Conservation (phyloP, 2,888 invertebrate species). For the Scrobipalpa atriplicella region DNA sequence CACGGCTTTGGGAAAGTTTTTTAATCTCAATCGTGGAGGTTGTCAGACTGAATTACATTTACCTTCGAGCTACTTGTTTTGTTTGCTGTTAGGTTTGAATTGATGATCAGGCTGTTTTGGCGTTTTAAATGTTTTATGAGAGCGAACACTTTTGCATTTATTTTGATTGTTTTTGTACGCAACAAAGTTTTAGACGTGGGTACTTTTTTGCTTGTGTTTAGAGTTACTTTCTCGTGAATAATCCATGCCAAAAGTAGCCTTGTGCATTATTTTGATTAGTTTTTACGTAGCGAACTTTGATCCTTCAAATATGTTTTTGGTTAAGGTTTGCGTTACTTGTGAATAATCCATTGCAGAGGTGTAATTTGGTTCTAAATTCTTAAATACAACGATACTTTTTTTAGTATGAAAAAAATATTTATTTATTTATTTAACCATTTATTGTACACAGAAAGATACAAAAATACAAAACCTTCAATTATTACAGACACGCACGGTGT, state of each 20-base stretch:
- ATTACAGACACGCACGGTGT: no score
- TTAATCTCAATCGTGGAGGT: slow-evolving; percentile 65
- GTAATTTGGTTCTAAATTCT: not conserved
- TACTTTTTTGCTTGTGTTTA: slow-evolving; percentile 5
- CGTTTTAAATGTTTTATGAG: slow-evolving; percentile 21
- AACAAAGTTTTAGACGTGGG: not conserved
- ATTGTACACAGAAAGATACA: no score
- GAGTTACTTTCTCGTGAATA: not conserved
- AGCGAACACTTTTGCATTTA: slow-evolving; percentile 7
- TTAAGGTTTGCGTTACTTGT: not conserved
- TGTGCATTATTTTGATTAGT: not conserved
- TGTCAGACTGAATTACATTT: slow-evolving; percentile 64
- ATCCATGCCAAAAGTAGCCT: slow-evolving; percentile 1
- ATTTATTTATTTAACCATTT: no score
- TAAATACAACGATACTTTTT: not conserved
- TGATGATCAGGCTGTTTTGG: slow-evolving; percentile 14
- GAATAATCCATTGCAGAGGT: not conserved
- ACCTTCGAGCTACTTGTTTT: slow-evolving; percentile 39
- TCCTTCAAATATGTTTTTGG: not conserved
- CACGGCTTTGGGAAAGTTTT: slow-evolving; percentile 67
- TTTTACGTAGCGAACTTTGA: not conserved
- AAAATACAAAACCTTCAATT: no score
- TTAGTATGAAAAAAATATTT: no score
- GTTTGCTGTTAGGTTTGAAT: slow-evolving; percentile 17
- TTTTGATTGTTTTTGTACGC: slow-evolving; percentile 16